Evolutionary conservation across 2,888 invertebrate species (phyloP).

Genomic region (Thyatira batis): DNA sequence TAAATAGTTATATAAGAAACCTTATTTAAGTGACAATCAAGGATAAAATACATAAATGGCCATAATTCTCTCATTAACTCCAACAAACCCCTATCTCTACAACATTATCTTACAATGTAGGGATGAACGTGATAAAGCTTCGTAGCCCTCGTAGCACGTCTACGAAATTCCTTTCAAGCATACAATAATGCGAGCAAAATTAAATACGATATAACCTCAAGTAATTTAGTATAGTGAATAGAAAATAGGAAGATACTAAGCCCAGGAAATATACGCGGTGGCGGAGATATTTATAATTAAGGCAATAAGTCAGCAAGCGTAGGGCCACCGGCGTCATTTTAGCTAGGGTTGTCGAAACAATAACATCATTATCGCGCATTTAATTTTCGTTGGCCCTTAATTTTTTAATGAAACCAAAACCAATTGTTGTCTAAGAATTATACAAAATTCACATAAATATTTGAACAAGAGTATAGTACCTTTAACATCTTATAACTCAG

Average conservation of each 20-base stretch:
- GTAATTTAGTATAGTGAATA: conserved; percentile 4
- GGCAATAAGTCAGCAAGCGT: conserved; percentile 20
- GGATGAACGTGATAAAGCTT: neutral
- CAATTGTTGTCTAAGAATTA: too few relatives aligned
- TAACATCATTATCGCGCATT: neutral
- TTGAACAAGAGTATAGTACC: too few relatives aligned
- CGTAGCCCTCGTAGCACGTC: neutral
- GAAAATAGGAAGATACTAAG: conserved; percentile 5
- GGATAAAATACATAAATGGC: neutral
- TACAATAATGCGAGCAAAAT: conserved; percentile 4
- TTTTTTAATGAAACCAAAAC: too few relatives aligned
- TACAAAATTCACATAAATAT: too few relatives aligned
- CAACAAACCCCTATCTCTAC: neutral
- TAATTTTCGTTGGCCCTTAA: too few relatives aligned
- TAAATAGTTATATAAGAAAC: too few relatives aligned
- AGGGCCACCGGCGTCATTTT: conserved; percentile 1
- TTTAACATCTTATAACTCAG: too few relatives aligned
- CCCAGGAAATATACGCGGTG: conserved; percentile 10
- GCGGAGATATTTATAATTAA: conserved; percentile 28
- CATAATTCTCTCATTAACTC: neutral
- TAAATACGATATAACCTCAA: conserved; percentile 4
- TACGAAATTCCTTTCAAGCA: neutral
- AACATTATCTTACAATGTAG: neutral
- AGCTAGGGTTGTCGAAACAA: conserved; percentile 8
- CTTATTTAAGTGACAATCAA: too few relatives aligned